Evolutionary conservation across 2,113 vertebrate genomes (phyloP), one percentile per base, ranked within the genome.

Genomic region (Urocynchramus pylzowi): DNA sequence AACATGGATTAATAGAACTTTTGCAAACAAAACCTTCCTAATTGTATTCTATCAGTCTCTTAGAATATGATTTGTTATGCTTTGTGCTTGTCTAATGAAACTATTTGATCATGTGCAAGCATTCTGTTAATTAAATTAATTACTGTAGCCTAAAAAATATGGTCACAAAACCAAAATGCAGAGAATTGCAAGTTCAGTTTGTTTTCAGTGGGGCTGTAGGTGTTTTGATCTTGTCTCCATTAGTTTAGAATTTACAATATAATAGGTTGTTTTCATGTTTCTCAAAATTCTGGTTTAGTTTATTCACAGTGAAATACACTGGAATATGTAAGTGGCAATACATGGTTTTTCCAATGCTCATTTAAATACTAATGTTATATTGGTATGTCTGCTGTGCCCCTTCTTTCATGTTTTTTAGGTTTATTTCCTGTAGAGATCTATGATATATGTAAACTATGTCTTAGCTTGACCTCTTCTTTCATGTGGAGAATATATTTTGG

Each of bases 401-500:
- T 94, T 83, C 45, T 91, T 92, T 79, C n/a, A 21, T 79, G 45
- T 33, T 76, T 92, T 97, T 96, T 81, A 81, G 67, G 3, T 93
- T 95, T 92, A 42, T 93, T 96, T 97, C 73, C 85, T 89, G 89
- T 70, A 84, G 82, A 77, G 83, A 81, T 56, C 39, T 87, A 69
- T 71, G 83, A 91, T 88, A 45, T 44, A 42, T 60, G 19, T 79
- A 82, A 96, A 64, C 77, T 52, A 24, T 90, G 27, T 87, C 54
- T 85, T 87, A 84, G 63, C 77, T 15, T 90, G 95, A 60, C 70
- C 39, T 89, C 69, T 85, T 89, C 76, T 87, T 97, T 88, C 30
- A 23, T 49, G 35, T 75, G 67, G 84, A 93, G 84, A 96, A 85
- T 94, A 47, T 88, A 78, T 90, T 95, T 91, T 94, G 69, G 22